Percentiles rank a stretch among this genome's conserved stretches.
phyloP scores from a whole-genome alignment of 2,888 invertebrate species.

The Dryococelus australis region DNA sequence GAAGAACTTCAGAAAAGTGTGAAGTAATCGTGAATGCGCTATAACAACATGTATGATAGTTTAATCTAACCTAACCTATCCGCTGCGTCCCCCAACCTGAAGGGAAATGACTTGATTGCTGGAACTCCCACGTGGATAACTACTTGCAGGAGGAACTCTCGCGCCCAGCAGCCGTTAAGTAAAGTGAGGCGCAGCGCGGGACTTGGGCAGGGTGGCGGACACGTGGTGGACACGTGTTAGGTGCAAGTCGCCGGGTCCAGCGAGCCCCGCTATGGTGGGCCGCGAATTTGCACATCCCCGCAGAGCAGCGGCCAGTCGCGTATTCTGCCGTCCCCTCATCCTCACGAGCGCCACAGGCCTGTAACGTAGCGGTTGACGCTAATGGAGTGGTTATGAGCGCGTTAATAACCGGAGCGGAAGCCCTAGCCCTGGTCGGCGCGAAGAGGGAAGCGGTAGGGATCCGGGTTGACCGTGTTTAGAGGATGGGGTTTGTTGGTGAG shows the following conservation, averaged over 20 bases:
- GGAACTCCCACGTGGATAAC: too few species aligned
- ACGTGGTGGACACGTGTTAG: background rate
- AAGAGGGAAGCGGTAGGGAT: background rate
- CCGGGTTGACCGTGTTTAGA: background rate
- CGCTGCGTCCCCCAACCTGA: too few species aligned
- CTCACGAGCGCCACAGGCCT: background rate
- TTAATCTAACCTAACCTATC: too few species aligned
- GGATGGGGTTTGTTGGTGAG: background rate
- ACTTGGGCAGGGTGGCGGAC: too few species aligned
- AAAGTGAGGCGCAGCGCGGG: too few species aligned
- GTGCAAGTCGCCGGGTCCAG: background rate
- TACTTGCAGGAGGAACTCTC: too few species aligned
- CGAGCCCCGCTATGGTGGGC: too few species aligned
- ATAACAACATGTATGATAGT: too few species aligned
- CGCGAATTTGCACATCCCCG: background rate
- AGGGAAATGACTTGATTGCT: too few species aligned
- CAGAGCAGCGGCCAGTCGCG: background rate
- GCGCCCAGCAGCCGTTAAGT: too few species aligned
- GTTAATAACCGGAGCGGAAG: conserved; percentile 16
- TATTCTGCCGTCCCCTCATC: background rate
- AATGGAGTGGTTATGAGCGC: conserved; percentile 3
- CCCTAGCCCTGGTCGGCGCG: background rate
- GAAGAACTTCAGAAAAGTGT: too few species aligned
- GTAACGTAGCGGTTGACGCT: conserved; percentile 8
- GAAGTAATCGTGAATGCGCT: too few species aligned